phyloP scores from a whole-genome alignment of 2,888 invertebrate species.

The Ecdyonurus torrentis region DNA sequence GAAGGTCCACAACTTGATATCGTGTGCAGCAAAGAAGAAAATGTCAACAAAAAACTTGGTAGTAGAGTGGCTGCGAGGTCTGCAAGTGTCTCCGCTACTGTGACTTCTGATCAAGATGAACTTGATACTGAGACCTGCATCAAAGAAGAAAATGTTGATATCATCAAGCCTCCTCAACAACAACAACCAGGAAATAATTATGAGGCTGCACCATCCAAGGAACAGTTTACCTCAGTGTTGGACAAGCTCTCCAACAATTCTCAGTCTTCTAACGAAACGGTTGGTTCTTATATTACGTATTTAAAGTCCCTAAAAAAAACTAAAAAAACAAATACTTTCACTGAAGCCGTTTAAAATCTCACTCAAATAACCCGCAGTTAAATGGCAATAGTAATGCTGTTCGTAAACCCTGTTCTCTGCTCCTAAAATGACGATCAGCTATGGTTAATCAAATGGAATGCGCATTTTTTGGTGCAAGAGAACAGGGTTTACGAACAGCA shows the following conservation, averaged over 20 bases:
- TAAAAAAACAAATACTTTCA: no score
- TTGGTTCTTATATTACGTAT: no score
- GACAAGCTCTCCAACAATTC: slow-evolving; percentile 23
- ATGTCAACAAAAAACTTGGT: neutral
- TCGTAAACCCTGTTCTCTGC: no score
- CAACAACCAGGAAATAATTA: neutral
- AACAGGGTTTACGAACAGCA: no score
- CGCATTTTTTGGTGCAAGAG: no score
- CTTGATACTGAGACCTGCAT: neutral
- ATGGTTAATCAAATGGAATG: no score
- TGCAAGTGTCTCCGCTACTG: neutral
- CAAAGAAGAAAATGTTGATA: neutral
- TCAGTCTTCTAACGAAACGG: slow-evolving; percentile 17
- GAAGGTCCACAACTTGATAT: slow-evolving; percentile 11
- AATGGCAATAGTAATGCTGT: no score
- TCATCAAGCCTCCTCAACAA: neutral
- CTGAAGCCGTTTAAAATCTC: no score
- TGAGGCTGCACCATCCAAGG: slow-evolving; percentile 13
- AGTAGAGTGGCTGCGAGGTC: neutral
- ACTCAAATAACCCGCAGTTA: no score
- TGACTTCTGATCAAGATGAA: no score
- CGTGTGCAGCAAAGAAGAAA: neutral
- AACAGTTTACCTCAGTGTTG: slow-evolving; percentile 18
- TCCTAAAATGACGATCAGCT: no score
- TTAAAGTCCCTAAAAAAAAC: no score